phyloP scores from a whole-genome alignment of 2,888 invertebrate species.

The Agrilus cyanescens region DNA sequence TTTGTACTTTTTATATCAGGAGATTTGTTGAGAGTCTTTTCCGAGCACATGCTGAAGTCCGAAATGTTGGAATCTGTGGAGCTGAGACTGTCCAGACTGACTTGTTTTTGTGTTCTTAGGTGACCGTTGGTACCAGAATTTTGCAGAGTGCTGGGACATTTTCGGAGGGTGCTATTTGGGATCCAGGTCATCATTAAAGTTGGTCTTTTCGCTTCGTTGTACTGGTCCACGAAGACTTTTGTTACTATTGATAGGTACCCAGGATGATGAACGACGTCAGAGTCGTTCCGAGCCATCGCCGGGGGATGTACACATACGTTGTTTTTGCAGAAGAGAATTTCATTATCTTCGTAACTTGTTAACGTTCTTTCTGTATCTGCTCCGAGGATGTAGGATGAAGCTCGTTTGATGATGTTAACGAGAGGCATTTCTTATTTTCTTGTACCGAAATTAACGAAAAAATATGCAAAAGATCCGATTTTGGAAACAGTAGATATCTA shows the following conservation, averaged over 20 bases:
- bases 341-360: constrained; percentile 66
- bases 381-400: constrained; percentile 69
- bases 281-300: constrained; percentile 66
- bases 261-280: constrained; percentile 80
- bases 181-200: constrained; percentile 91
- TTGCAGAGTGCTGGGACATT: constrained; percentile 57
- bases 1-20: constrained; percentile 34
- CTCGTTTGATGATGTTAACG: constrained; percentile 62
- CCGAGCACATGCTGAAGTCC: constrained; percentile 30
- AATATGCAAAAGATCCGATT: no score
- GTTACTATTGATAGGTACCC: constrained; percentile 84
- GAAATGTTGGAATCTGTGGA: constrained; percentile 28
- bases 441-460: background rate
- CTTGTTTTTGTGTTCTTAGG: constrained; percentile 21
- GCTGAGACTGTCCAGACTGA: constrained; percentile 30
- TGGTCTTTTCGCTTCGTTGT: constrained; percentile 62
- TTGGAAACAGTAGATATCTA: no score
- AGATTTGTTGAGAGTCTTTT: constrained; percentile 34
- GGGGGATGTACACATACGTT: constrained; percentile 97
- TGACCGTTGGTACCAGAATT: constrained; percentile 30
- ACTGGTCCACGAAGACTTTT: constrained; percentile 65
- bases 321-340: constrained; percentile 84
- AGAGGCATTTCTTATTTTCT: constrained; percentile 52
- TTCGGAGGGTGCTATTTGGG: constrained; percentile 79
- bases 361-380: constrained; percentile 47